Evolutionary conservation across 1,140 invertebrate genomes (phyloP).

Genomic region (Agraylea sexmaculata): DNA sequence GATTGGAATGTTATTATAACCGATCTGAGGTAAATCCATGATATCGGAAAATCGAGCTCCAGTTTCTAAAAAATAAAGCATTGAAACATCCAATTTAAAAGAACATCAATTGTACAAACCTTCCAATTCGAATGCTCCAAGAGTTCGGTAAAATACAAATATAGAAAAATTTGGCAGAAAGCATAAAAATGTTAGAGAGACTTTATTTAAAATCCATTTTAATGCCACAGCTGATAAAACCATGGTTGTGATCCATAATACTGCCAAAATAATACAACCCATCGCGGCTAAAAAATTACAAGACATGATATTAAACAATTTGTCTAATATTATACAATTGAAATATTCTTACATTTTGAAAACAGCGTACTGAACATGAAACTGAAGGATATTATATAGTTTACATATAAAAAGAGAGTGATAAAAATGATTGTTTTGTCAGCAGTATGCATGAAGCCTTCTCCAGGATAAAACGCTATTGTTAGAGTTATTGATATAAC

Average conservation of each 20-base stretch:
- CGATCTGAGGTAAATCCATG: background rate
- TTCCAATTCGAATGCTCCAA: conserved; percentile 15
- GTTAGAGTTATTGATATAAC: conserved; percentile 1
- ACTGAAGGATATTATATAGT: conserved; percentile 14
- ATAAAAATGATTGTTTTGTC: conserved; percentile 9
- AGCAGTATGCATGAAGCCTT: conserved; percentile 10
- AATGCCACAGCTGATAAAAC: background rate
- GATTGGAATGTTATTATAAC: background rate
- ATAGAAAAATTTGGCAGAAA: conserved; percentile 13
- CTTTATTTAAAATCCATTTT: background rate
- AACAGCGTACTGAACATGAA: conserved; percentile 13
- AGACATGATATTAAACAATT: background rate
- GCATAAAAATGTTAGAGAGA: background rate
- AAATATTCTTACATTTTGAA: conserved; percentile 9
- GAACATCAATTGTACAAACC: conserved; percentile 4
- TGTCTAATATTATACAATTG: background rate
- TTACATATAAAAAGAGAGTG: conserved; percentile 9
- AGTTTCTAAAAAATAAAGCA: conserved; percentile 10
- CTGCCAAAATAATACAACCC: background rate
- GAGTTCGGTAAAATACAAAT: conserved; percentile 9
- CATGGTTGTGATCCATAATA: conserved; percentile 7
- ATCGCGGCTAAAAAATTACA: conserved; percentile 9
- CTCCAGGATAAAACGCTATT: conserved; percentile 3
- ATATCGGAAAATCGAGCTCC: conserved; percentile 4
- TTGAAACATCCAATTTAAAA: background rate